Evolutionary conservation across 2,113 vertebrate species (phyloP), one percentile per base, ranked within the genome.

Genomic region (Gymnarchus niloticus): DNA sequence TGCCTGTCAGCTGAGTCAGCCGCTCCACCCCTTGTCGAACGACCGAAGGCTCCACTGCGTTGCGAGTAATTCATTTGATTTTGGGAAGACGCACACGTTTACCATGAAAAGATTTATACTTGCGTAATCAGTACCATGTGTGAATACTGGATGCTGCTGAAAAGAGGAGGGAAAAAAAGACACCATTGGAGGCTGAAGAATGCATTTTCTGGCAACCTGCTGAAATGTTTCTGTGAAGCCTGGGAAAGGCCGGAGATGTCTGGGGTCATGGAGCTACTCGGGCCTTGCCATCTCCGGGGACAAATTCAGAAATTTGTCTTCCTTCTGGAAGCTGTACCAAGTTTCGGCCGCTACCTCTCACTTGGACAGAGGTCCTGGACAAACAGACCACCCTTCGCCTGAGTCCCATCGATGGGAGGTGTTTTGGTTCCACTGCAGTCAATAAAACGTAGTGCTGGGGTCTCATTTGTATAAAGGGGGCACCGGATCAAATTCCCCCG

Each of bases 101-200:
- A 89, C 89, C 90, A 91, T 88, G 90, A 90, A 91, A 86, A 87
- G 88, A 89, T 90, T 91, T 87, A 88, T 83, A 85, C 87, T 88
- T 87, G 48, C 86, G 57, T 77, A 91, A 91, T 89, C 84, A 83
- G 86, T 90, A 89, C 90, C 90, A 91, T 91, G 90, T 91, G 90
- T 87, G 89, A 88, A 86, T 44, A 65, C 52, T 73, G 85, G 81
- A 86, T 52, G 57, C 33, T 85, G 88, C 83, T 73, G 44, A 86
- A 86, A 87, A 81, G 59, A 57, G 61, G 41, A 78, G 81, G 46
- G 46, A 57, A 80, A 85, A 81, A 85, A 85, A 81, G n/a, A n/a
- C n/a, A n/a, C n/a, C 10, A 83, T 3, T 25, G 69, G 81, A 85
- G 37, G 81, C 57, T 76, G 83, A 44, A 88, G 33, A 73, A 41